Conservation (phyloP, 2,888 invertebrate species). For the Sinelater perroti region DNA sequence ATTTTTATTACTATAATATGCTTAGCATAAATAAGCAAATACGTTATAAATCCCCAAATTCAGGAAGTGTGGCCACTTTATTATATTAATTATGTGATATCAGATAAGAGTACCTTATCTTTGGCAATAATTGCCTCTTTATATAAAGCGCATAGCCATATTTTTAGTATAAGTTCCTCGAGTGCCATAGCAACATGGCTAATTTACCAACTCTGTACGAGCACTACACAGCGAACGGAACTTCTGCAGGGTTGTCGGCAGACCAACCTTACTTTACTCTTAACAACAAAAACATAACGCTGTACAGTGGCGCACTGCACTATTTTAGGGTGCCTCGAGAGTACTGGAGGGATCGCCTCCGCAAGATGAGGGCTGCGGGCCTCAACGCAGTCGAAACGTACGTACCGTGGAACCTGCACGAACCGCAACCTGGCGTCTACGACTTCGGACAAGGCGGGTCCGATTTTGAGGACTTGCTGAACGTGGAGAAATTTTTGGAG, state of each 20-base stretch:
- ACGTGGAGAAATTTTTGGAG: conserved; percentile 71
- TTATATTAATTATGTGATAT: too few relatives aligned
- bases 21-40: too few relatives aligned
- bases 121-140: too few relatives aligned
- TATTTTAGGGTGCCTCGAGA: conserved; percentile 83
- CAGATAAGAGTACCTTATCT: too few relatives aligned
- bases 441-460: conserved; percentile 67
- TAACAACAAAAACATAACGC: conserved; percentile 58
- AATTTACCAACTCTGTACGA: conserved; percentile 56
- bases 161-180: too few relatives aligned
- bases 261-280: conserved; percentile 56
- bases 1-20: too few relatives aligned
- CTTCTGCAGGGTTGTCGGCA: conserved; percentile 49
- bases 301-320: conserved; percentile 73
- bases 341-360: conserved; percentile 81
- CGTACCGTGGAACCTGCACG: conserved; percentile 89
- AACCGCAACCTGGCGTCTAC: conserved; percentile 70
- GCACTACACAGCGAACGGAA: conserved; percentile 58
- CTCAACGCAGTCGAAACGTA: conserved; percentile 86
- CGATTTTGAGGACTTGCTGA: conserved; percentile 69
- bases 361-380: conserved; percentile 82
- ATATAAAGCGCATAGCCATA: too few relatives aligned
- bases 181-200: too few relatives aligned
- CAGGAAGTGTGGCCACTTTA: too few relatives aligned
- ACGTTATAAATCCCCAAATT: too few relatives aligned